Conservation (phyloP, 2,888 invertebrate species). For the Leptinotarsa rubiginosa region DNA sequence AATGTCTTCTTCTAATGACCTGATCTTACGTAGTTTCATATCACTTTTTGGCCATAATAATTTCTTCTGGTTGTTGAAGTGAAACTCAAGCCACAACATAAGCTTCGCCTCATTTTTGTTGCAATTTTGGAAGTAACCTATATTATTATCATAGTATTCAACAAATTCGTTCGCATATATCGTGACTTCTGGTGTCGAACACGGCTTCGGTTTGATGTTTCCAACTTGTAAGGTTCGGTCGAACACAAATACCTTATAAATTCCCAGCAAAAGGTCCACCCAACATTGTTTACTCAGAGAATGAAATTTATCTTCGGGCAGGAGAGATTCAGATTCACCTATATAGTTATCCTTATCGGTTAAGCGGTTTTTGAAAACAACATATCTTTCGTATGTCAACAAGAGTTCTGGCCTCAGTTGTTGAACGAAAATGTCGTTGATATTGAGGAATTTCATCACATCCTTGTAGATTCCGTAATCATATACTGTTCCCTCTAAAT, state of each 20-base stretch:
- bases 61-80: conserved; percentile 62
- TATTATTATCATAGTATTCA: conserved; percentile 36
- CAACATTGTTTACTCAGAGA: conserved; percentile 67
- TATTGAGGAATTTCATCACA: conserved; percentile 60
- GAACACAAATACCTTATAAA: conserved; percentile 71
- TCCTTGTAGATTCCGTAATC: conserved; percentile 60
- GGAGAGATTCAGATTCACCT: conserved; percentile 14
- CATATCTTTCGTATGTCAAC: conserved; percentile 64
- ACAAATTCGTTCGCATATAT: conserved; percentile 53
- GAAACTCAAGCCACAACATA: conserved; percentile 64
- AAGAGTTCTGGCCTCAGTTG: conserved; percentile 64
- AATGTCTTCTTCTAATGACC: conserved; percentile 69
- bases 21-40: conserved; percentile 52
- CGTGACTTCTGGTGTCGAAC: neutral
- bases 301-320: conserved; percentile 50
- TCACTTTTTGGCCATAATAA: conserved; percentile 66
- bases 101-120: conserved; percentile 58
- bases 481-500: conserved; percentile 45
- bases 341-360: conserved; percentile 29
- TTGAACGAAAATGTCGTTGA: conserved; percentile 61
- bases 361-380: conserved; percentile 47
- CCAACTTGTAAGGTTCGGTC: conserved; percentile 55
- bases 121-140: conserved; percentile 26
- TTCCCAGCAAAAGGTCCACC: conserved; percentile 74
- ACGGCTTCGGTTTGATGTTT: neutral